Evolutionary conservation across 2,113 vertebrate genomes (phyloP).

Genomic region (Pedionomus torquatus): DNA sequence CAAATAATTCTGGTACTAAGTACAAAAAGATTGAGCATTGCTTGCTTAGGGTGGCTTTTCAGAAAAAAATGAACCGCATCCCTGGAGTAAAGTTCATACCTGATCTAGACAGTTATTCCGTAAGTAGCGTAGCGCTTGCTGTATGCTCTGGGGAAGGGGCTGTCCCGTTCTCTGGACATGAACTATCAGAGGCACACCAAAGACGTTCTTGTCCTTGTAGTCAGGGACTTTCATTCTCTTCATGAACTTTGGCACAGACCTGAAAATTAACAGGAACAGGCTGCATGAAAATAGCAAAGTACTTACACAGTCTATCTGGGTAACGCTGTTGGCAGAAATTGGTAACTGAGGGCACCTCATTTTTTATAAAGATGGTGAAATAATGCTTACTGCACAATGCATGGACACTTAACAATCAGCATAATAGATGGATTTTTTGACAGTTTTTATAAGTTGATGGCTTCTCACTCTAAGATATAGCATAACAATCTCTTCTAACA

Average conservation of each 20-base stretch:
- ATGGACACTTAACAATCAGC: neutral
- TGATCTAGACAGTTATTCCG: slow-evolving; percentile 94
- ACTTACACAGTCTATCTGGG: neutral
- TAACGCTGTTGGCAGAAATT: neutral
- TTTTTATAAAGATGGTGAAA: neutral
- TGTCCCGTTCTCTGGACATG: slow-evolving; percentile 96
- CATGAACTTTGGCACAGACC: slow-evolving; percentile 99
- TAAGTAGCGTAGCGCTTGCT: slow-evolving; percentile 91
- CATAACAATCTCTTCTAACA: neutral
- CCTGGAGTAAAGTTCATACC: slow-evolving; percentile 71
- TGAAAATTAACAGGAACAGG: slow-evolving; percentile 68
- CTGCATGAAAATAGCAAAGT: neutral
- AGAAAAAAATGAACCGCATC: neutral
- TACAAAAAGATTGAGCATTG: neutral
- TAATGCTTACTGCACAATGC: neutral
- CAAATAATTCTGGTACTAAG: neutral
- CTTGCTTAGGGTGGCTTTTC: neutral
- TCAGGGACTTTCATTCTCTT: slow-evolving; percentile 98
- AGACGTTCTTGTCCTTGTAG: slow-evolving; percentile 96
- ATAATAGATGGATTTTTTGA: neutral
- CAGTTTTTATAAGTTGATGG: neutral
- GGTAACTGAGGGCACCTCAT: neutral
- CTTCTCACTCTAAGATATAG: neutral
- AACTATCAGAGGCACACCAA: slow-evolving; percentile 95
- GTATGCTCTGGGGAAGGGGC: slow-evolving; percentile 92